Percentiles rank a stretch among this genome's conserved stretches.
Conservation (phyloP, 2,797 vertebrate species). For the Parauchenoglanis punctatus region DNA sequence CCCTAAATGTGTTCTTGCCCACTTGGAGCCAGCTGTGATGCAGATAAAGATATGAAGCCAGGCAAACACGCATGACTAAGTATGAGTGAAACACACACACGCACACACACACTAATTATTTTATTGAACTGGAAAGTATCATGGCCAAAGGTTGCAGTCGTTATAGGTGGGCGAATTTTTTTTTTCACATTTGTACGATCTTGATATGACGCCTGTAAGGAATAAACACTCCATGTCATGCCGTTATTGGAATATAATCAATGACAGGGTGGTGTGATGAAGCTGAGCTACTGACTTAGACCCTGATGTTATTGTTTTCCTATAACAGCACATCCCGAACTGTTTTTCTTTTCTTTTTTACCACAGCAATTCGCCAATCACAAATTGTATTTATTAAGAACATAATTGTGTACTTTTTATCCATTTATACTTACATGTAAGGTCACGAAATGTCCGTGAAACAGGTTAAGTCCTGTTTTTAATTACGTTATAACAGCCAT, state of each 20-base stretch:
- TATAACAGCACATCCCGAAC: not conserved
- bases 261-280: not conserved
- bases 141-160: not conserved
- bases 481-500: no score
- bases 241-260: not conserved
- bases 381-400: not conserved
- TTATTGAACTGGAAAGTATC: not conserved
- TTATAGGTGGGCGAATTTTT: not conserved
- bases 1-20: conserved; percentile 53
- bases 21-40: not conserved
- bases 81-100: conserved; percentile 6
- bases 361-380: not conserved
- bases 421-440: not conserved
- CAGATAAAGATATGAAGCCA: not conserved
- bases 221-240: not conserved
- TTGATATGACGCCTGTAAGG: not conserved
- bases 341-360: not conserved
- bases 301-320: not conserved
- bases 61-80: conserved; percentile 6
- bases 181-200: not conserved
- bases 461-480: not conserved
- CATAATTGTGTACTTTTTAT: not conserved
- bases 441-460: not conserved
- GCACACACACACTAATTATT: not conserved
- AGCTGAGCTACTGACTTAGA: not conserved